Evolutionary conservation across 2,797 vertebrate species (phyloP).

Genomic region (Syngnathus rostellatus): DNA sequence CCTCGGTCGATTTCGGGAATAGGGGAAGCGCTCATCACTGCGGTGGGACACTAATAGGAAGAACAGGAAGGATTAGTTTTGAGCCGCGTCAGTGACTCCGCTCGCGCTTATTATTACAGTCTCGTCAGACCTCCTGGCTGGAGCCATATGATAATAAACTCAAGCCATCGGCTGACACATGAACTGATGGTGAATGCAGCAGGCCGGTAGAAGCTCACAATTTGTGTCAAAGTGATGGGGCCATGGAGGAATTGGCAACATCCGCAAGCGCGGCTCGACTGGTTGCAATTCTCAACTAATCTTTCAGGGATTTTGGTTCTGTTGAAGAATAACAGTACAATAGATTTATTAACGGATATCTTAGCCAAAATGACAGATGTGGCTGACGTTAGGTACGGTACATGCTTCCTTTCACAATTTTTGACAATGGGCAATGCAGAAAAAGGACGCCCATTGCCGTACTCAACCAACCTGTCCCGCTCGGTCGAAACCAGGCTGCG

Average conservation of each 20-base stretch:
- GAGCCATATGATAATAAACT: slow-evolving; percentile 43
- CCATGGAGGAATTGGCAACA: not conserved
- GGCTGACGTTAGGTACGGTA: not conserved
- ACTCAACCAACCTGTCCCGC: too few relatives aligned
- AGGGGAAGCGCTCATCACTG: slow-evolving; percentile 1
- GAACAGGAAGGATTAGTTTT: slow-evolving; percentile 29
- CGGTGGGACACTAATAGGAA: slow-evolving; percentile 10
- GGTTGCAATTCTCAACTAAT: not conserved
- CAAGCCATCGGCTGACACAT: slow-evolving; percentile 14
- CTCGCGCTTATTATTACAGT: slow-evolving; percentile 36
- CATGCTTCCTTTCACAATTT: too few relatives aligned
- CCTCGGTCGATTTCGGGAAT: not conserved
- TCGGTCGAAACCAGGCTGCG: not conserved
- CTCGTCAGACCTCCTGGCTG: slow-evolving; percentile 20
- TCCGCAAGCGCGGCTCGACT: not conserved
- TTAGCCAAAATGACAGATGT: not conserved
- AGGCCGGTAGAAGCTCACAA: slow-evolving; percentile 10
- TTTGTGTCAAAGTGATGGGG: slow-evolving; percentile 8
- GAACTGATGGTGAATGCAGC: slow-evolving; percentile 18
- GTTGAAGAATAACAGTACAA: not conserved
- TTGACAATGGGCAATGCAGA: too few relatives aligned
- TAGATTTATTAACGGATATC: not conserved
- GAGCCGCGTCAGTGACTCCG: slow-evolving; percentile 13
- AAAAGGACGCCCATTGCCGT: too few relatives aligned
- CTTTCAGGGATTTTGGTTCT: not conserved